Evolutionary conservation across 1,140 invertebrate genomes (phyloP).

Genomic region (Diachasma alloeum): DNA sequence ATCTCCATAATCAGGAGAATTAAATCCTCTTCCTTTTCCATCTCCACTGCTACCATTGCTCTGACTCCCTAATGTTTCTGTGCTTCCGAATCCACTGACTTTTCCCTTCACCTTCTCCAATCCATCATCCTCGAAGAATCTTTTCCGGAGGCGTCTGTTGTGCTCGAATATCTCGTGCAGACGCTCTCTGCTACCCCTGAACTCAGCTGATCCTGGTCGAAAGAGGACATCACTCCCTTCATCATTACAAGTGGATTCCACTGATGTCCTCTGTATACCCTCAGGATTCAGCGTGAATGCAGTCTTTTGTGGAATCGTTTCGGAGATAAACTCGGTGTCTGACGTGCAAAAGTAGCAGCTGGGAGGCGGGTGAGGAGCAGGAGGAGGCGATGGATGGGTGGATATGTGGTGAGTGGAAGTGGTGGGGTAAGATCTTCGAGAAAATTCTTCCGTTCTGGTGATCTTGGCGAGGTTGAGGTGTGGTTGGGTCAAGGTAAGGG

Average conservation of each 20-base stretch:
- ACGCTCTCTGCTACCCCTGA: conserved; percentile 52
- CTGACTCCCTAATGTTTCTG: conserved; percentile 58
- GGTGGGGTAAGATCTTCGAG: too few species aligned
- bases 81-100: conserved; percentile 56
- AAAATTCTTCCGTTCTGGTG: neutral
- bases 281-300: too few species aligned
- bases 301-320: too few species aligned
- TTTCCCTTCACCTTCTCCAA: conserved; percentile 24
- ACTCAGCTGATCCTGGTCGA: conserved; percentile 31
- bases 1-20: conserved; percentile 40
- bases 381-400: neutral
- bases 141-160: conserved; percentile 54
- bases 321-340: too few species aligned
- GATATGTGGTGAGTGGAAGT: too few species aligned
- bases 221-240: conserved; percentile 19
- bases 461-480: neutral
- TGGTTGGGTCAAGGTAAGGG: neutral
- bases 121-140: conserved; percentile 50
- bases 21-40: neutral
- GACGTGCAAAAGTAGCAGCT: too few species aligned
- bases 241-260: neutral
- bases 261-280: neutral
- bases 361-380: neutral
- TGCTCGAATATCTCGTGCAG: conserved; percentile 61
- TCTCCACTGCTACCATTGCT: neutral